Evolutionary conservation across 2,888 invertebrate genomes (phyloP), one percentile per base, ranked within the genome.

Genomic region (Neoaliturus tenellus): DNA sequence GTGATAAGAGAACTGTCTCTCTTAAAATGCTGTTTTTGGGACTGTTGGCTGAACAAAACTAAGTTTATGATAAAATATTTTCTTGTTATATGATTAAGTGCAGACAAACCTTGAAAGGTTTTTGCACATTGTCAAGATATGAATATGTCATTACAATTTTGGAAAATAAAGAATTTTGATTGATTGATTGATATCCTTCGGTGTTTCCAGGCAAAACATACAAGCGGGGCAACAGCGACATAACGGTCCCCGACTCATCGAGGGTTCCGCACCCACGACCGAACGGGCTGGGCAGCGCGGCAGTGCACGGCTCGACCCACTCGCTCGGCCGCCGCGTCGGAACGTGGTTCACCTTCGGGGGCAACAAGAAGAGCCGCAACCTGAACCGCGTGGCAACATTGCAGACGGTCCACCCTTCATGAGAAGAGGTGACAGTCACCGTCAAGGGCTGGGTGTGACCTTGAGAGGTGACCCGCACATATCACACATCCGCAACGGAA

Each of bases 261-360:
- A 35, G 80, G 31, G 80, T 44, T 35, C 41, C 73, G 17, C 48
- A 35, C 2, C 67, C n/a, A 0, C 4, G 67, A 20, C 73, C 80
- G 14, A 85, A 81, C 33, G 81, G 85, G 10, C 48, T 81, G 2
- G 81, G 83, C 35, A 69, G 83, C 20, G 0, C 81, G n/a, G 0
- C 81, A 2, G 80, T 80, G 12, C 81, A 81, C 20, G 89, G 91
- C 31, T 90, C 90, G 78, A 89, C 90, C 1, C 90, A 90, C 85
- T 92, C 92, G 28, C 88, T 93, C 86, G 92, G 93, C 67, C 90
- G 92, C 55, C 92, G 92, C 89, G 92, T 93, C 85, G 93, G 92
- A 81, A 92, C 92, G 23, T 93, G 93, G 93, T 93, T 93, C 87
- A 93, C 91, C 71, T 93, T 93, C 87, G 92, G 92, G 75, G 91